phyloP scores from a whole-genome alignment of 2,113 vertebrate species.

The Lycocorax pyrrhopterus region DNA sequence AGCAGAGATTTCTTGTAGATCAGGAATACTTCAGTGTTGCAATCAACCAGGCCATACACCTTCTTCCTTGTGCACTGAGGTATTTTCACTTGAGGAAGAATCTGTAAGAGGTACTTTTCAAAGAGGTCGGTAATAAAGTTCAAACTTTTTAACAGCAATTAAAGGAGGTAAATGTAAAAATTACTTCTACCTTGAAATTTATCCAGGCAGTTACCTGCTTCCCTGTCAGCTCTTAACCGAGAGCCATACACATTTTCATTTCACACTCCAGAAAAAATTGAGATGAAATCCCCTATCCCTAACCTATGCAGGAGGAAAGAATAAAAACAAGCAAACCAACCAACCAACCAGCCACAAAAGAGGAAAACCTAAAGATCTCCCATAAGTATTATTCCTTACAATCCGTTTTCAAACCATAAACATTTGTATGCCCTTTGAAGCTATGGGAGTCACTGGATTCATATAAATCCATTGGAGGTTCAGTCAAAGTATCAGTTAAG shows the following conservation, averaged over 20 bases:
- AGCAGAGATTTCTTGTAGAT: background rate
- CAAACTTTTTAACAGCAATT: background rate
- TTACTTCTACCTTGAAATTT: background rate
- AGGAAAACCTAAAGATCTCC: background rate
- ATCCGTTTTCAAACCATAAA: background rate
- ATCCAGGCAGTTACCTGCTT: background rate
- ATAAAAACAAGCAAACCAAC: background rate
- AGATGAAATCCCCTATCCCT: background rate
- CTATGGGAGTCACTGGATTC: background rate
- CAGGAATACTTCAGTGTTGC: background rate
- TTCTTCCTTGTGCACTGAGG: background rate
- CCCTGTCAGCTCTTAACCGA: background rate
- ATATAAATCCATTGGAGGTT: background rate
- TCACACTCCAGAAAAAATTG: background rate
- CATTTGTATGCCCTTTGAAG: background rate
- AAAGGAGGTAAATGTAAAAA: background rate
- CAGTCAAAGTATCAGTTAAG: background rate
- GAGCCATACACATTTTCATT: background rate
- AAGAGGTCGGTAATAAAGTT: background rate
- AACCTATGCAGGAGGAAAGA: background rate
- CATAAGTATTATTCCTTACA: background rate
- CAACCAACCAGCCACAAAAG: background rate
- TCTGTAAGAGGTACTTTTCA: background rate
- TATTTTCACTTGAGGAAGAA: background rate
- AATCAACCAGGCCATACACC: background rate